phyloP scores from a whole-genome alignment of 2,888 invertebrate genomes.

The Leptinotarsa tumamoca region DNA sequence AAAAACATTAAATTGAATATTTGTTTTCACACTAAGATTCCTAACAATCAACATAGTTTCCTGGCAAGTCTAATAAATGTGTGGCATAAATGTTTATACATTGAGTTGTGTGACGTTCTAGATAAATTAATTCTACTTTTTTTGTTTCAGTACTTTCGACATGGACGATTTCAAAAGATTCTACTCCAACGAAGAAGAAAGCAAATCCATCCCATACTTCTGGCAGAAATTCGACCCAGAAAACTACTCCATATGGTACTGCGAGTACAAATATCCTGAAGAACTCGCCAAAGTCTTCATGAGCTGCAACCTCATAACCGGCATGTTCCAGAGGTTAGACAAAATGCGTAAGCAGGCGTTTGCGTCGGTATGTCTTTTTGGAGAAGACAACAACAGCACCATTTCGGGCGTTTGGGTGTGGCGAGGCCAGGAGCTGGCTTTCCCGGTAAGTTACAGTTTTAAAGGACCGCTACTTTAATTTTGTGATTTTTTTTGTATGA shows the following conservation, averaged over 20 bases:
- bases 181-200: slow-evolving; percentile 96
- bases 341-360: slow-evolving; percentile 98
- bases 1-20: too few relatives aligned
- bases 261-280: slow-evolving; percentile 95
- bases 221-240: slow-evolving; percentile 98
- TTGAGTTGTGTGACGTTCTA: too few relatives aligned
- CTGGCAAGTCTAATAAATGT: too few relatives aligned
- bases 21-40: too few relatives aligned
- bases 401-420: slow-evolving; percentile 99
- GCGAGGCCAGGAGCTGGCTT: slow-evolving; percentile 95
- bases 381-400: slow-evolving; percentile 88
- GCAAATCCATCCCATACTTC: slow-evolving; percentile 95
- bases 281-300: slow-evolving; percentile 86
- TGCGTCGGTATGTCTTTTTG: slow-evolving; percentile 93
- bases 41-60: too few relatives aligned
- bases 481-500: too few relatives aligned
- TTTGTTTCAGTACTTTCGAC: slow-evolving; percentile 78
- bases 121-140: not conserved
- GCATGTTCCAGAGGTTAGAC: slow-evolving; percentile 98
- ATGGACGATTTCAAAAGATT: slow-evolving; percentile 98
- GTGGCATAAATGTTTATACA: too few relatives aligned
- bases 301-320: slow-evolving; percentile 97
- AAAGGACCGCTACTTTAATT: too few relatives aligned
- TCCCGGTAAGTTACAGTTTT: slow-evolving; percentile 70
- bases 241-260: slow-evolving; percentile 96